Evolutionary conservation across 2,888 invertebrate species (phyloP).

Genomic region (Drosophila bunnanda): DNA sequence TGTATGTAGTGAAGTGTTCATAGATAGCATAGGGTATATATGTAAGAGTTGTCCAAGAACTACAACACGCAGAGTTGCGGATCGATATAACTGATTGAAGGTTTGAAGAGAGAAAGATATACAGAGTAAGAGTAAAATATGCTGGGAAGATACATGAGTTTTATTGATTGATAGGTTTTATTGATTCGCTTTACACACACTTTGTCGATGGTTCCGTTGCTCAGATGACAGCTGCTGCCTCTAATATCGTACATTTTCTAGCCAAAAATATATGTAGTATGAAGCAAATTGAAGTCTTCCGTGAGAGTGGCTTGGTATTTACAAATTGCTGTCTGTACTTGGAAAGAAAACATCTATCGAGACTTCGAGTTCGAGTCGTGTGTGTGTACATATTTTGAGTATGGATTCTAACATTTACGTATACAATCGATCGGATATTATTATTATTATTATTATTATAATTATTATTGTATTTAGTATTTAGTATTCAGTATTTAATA

Average conservation of each 20-base stretch:
- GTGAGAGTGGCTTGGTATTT: constrained; percentile 42
- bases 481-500: constrained; percentile 64
- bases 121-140: constrained; percentile 45
- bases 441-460: constrained; percentile 40
- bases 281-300: constrained; percentile 50
- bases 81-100: constrained; percentile 47
- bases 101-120: constrained; percentile 36
- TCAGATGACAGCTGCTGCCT: constrained; percentile 32
- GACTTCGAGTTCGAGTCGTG: constrained; percentile 29
- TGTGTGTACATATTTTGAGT: constrained; percentile 65
- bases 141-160: constrained; percentile 39
- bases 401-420: constrained; percentile 64
- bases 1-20: neutral
- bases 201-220: constrained; percentile 30
- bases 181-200: constrained; percentile 48
- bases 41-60: constrained; percentile 59
- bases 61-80: constrained; percentile 71
- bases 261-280: constrained; percentile 37
- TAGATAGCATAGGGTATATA: constrained; percentile 10
- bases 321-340: constrained; percentile 48
- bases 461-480: constrained; percentile 49
- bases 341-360: constrained; percentile 37
- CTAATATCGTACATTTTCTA: constrained; percentile 40
- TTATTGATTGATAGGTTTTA: constrained; percentile 16
- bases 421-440: constrained; percentile 46